Evolutionary conservation across 2,797 vertebrate species (phyloP).

Genomic region (Passerculus sandwichensis): DNA sequence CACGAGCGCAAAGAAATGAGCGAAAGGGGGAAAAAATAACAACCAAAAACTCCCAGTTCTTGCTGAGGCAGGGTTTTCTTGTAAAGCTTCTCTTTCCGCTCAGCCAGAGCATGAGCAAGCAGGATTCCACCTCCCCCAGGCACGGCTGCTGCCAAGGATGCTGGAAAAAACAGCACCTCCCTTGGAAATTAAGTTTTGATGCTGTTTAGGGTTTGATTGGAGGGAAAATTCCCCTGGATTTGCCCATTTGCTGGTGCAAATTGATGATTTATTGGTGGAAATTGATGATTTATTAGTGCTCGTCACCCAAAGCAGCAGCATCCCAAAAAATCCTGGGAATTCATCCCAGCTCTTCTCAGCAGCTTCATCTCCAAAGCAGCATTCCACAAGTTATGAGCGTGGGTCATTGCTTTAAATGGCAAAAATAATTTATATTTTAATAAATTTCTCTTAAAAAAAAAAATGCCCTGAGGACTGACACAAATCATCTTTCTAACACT

Average conservation of each 20-base stretch:
- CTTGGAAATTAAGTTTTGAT: fast-evolving
- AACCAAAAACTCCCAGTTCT: slow-evolving; percentile 18
- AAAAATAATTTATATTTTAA: fast-evolving
- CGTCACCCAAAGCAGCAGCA: fast-evolving
- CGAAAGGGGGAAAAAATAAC: not conserved
- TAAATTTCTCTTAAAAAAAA: not conserved
- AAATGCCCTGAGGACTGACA: not conserved
- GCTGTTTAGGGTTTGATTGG: not conserved
- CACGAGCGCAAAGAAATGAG: slow-evolving; percentile 17
- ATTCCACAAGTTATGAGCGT: fast-evolving
- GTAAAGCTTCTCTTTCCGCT: slow-evolving; percentile 65
- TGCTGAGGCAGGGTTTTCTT: slow-evolving; percentile 75
- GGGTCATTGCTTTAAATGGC: not conserved
- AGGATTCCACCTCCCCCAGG: not conserved
- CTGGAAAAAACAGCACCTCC: not conserved
- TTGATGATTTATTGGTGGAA: not conserved
- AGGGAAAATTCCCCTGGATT: not conserved
- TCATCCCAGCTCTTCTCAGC: not conserved
- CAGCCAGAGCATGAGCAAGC: slow-evolving; percentile 32
- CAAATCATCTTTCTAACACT: not conserved
- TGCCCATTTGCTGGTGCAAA: not conserved
- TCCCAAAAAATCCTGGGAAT: not conserved
- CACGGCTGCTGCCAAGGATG: not conserved
- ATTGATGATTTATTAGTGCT: not conserved
- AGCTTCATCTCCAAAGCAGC: not conserved